These are phyloP conservation scores for Vulpes ferrilata DNA, from an alignment of 2,113 vertebrate genomes.

Conservation along the genomic window DNA sequence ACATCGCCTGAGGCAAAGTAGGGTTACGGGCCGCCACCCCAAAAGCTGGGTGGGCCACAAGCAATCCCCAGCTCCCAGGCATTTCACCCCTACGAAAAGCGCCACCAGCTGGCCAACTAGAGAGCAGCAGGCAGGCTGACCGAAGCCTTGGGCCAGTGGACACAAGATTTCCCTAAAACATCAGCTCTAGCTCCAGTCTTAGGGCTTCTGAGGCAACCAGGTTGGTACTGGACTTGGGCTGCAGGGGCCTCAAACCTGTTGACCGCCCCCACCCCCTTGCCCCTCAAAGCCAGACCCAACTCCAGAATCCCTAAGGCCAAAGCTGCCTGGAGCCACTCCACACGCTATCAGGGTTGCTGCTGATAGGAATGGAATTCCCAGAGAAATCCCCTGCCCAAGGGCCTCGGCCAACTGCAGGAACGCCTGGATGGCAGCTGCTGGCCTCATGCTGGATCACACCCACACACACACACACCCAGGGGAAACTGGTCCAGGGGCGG, in stretches of 20 bases:
- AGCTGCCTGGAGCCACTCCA: not conserved
- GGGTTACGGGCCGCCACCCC: constrained; percentile 65
- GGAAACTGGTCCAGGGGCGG: not conserved
- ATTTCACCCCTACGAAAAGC: rapidly evolving
- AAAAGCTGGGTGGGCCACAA: constrained; percentile 69
- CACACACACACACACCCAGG: too few relatives aligned
- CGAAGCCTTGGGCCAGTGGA: rapidly evolving
- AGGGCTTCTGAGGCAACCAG: constrained; percentile 28
- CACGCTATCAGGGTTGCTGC: constrained; percentile 54
- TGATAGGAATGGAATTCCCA: not conserved
- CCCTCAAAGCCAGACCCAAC: not conserved
- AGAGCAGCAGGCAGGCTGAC: not conserved
- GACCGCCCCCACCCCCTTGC: not conserved
- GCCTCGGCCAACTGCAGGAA: not conserved
- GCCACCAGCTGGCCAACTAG: not conserved
- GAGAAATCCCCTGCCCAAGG: not conserved
- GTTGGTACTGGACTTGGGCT: not conserved
- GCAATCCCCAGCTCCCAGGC: constrained; percentile 8
- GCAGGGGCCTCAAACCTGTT: not conserved
- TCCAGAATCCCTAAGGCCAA: not conserved
- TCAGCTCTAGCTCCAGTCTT: not conserved
- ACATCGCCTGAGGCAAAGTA: not conserved
- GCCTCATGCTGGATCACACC: not conserved
- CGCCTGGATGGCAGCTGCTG: not conserved
- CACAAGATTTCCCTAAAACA: not conserved